Conservation (phyloP, 1,140 invertebrate genomes). For the Ridgeia piscesae region DNA sequence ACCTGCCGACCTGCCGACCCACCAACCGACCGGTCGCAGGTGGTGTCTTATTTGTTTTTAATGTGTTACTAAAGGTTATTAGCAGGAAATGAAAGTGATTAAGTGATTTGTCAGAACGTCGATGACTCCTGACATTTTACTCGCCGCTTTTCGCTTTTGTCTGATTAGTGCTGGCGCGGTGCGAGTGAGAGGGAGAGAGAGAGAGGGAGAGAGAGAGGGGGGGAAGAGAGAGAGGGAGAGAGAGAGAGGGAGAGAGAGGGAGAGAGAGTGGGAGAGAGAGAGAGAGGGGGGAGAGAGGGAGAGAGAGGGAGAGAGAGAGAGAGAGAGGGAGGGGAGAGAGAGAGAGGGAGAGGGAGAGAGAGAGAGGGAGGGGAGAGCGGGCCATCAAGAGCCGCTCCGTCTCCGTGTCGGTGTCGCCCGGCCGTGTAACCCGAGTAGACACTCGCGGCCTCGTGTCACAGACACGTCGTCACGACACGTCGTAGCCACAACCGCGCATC, state of each 20-base stretch:
- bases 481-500: not conserved
- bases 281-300: too few species aligned
- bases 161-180: not conserved
- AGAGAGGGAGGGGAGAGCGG: too few species aligned
- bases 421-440: not conserved
- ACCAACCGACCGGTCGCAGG: not conserved
- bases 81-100: not conserved
- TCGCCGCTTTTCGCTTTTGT: conserved; percentile 3
- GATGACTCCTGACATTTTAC: not conserved
- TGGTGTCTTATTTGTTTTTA: conserved; percentile 6
- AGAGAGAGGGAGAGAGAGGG: too few species aligned
- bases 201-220: too few species aligned
- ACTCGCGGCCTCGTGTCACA: not conserved
- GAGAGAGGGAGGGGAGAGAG: too few species aligned
- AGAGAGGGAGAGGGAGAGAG: too few species aligned
- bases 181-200: too few species aligned
- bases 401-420: not conserved
- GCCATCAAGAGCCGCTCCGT: too few species aligned
- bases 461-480: not conserved
- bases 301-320: too few species aligned
- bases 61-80: conserved; percentile 6
- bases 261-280: too few species aligned
- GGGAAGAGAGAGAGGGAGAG: too few species aligned
- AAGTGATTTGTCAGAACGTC: conserved; percentile 5
- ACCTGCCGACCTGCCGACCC: too few species aligned